Percentiles rank a stretch among this genome's conserved stretches.
These are phyloP conservation scores for Zaprionus capensis DNA, from an alignment of 1,140 invertebrate species.

Conservation along the genomic window DNA sequence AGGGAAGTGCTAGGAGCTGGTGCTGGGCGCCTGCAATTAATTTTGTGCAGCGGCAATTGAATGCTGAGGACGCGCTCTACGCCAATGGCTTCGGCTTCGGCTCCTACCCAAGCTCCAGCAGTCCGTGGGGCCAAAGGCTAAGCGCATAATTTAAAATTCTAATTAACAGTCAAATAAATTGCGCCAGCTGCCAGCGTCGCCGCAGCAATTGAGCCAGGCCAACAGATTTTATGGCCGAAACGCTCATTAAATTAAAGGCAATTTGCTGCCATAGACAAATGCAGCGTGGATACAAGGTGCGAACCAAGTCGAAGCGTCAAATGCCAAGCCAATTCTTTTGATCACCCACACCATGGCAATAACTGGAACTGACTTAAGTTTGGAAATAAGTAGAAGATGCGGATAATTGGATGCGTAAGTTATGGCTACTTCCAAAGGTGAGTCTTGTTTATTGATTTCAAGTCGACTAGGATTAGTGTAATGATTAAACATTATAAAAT, in stretches of 20 bases:
- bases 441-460: no score
- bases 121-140: conserved; percentile 56
- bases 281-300: conserved; percentile 30
- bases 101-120: not conserved
- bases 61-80: conserved; percentile 29
- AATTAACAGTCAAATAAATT: conserved; percentile 82
- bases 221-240: conserved; percentile 77
- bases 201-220: conserved; percentile 65
- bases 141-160: conserved; percentile 81
- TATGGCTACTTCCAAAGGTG: no score
- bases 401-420: no score
- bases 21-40: conserved; percentile 64
- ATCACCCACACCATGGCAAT: not conserved
- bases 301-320: conserved; percentile 1
- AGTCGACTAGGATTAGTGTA: no score
- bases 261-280: conserved; percentile 70
- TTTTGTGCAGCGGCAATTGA: conserved; percentile 76
- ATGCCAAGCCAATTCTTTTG: conserved; percentile 17
- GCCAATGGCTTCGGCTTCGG: not conserved
- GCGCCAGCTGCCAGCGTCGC: conserved; percentile 64
- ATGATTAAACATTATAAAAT: no score
- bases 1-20: conserved; percentile 3
- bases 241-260: conserved; percentile 77
- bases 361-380: not conserved
- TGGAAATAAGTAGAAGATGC: not conserved